Evolutionary conservation across 2,888 invertebrate species (phyloP).

Genomic region (Synanthedon andrenaeformis): DNA sequence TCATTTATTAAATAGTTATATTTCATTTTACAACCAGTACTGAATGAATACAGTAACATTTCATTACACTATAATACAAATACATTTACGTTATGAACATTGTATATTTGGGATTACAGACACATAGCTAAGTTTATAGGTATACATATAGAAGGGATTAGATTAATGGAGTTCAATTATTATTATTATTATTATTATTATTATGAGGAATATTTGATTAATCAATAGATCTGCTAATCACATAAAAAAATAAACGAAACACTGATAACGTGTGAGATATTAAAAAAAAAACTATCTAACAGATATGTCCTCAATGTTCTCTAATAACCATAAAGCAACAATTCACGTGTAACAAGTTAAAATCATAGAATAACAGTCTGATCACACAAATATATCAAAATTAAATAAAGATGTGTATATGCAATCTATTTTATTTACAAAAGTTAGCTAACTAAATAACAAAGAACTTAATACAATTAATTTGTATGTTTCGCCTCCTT

Average conservation of each 20-base stretch:
- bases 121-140: conserved; percentile 32
- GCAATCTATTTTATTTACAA: conserved; percentile 67
- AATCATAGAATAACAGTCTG: conserved; percentile 68
- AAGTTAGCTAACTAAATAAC: conserved; percentile 70
- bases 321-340: conserved; percentile 53
- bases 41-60: conserved; percentile 63
- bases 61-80: conserved; percentile 52
- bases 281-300: conserved; percentile 42
- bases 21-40: conserved; percentile 67
- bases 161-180: conserved; percentile 37
- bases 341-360: conserved; percentile 62
- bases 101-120: conserved; percentile 54
- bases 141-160: conserved; percentile 20
- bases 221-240: conserved; percentile 29
- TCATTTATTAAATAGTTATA: conserved; percentile 55
- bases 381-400: conserved; percentile 69
- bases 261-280: conserved; percentile 25
- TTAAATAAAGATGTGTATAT: conserved; percentile 58
- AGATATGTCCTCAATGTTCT: conserved; percentile 56
- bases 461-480: conserved; percentile 56
- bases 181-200: conserved; percentile 17
- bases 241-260: conserved; percentile 27
- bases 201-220: conserved; percentile 34
- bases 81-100: conserved; percentile 39
- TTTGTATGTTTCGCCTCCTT: conserved; percentile 47